Percentiles rank a stretch among this genome's conserved stretches.
Evolutionary conservation across 2,888 invertebrate species (phyloP).

Genomic region (Netelia fuscicornis): DNA sequence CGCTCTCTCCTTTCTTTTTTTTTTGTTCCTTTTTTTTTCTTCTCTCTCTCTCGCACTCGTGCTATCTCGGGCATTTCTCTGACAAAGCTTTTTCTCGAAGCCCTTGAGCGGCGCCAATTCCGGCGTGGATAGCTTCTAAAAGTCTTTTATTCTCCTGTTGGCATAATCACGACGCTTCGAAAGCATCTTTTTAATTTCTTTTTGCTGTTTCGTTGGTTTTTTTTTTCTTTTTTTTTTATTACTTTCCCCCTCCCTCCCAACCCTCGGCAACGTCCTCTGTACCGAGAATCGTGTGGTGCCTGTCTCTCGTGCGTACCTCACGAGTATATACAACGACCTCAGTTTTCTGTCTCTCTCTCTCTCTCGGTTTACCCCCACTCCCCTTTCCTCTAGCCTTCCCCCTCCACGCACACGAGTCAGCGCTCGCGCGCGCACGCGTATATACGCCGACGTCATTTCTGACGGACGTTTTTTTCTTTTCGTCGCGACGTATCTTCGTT

Average conservation of each 20-base stretch:
- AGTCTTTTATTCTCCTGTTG: constrained; percentile 35
- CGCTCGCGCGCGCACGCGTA: constrained; percentile 25
- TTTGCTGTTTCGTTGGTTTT: background rate
- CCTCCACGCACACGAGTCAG: background rate
- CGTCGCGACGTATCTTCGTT: constrained; percentile 27
- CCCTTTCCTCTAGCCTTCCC: constrained; percentile 7
- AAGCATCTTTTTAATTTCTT: constrained; percentile 30
- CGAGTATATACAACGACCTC: constrained; percentile 63
- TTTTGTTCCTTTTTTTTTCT: constrained; percentile 13
- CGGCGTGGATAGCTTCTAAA: constrained; percentile 44
- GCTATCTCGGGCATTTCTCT: constrained; percentile 63
- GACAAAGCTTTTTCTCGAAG: constrained; percentile 70
- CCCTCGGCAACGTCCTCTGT: constrained; percentile 22
- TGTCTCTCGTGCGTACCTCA: constrained; percentile 45
- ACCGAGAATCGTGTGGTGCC: constrained; percentile 56
- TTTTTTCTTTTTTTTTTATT: background rate
- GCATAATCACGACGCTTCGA: constrained; percentile 54
- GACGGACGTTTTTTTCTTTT: constrained; percentile 67
- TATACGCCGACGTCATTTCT: constrained; percentile 62
- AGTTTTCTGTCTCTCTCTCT: constrained; percentile 12
- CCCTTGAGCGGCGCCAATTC: constrained; percentile 67
- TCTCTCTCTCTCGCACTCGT: constrained; percentile 36
- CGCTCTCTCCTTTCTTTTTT: constrained; percentile 36
- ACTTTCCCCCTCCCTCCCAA: background rate
- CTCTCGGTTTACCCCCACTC: constrained; percentile 17